A percentile compares a stretch with the other conserved stretches of the same genome.
Evolutionary conservation across 2,888 invertebrate genomes (phyloP).

Genomic region (Drosophila nigritarsus): DNA sequence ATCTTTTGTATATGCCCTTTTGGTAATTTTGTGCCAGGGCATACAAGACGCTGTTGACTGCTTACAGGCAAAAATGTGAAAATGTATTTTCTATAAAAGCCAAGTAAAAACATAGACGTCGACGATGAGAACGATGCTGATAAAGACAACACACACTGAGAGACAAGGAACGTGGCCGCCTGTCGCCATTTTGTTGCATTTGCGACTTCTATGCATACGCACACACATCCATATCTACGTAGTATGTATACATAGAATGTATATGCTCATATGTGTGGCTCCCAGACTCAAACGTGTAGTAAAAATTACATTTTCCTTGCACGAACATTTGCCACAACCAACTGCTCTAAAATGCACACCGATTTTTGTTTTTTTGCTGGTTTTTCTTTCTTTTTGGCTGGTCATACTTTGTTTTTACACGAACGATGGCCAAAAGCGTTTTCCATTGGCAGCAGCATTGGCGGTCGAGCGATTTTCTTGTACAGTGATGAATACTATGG

Average conservation of each 20-base stretch:
- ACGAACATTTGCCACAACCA: conserved; percentile 74
- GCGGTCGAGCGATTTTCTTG: conserved; percentile 15
- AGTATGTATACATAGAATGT: neutral
- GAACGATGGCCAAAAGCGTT: conserved; percentile 44
- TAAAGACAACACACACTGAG: conserved; percentile 73
- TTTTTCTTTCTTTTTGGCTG: conserved; percentile 20
- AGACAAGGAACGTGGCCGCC: conserved; percentile 61
- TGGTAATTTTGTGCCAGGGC: conserved; percentile 9
- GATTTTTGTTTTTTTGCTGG: conserved; percentile 37
- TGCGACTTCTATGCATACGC: conserved; percentile 73
- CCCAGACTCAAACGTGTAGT: conserved; percentile 61
- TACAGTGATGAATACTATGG: conserved; percentile 22
- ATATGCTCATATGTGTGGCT: conserved; percentile 12
- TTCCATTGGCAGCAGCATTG: conserved; percentile 53
- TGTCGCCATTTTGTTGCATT: conserved; percentile 80
- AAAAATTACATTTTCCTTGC: conserved; percentile 78
- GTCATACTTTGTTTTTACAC: conserved; percentile 57
- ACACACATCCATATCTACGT: neutral
- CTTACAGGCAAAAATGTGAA: conserved; percentile 58
- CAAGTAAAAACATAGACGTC: conserved; percentile 54
- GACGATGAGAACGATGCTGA: conserved; percentile 68
- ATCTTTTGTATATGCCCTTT: conserved; percentile 1
- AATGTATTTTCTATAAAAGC: conserved; percentile 76
- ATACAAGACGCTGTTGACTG: conserved; percentile 43
- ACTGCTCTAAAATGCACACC: conserved; percentile 72